Base-by-base conservation (phyloP, 2,113 vertebrate genomes). In the Petrocephalus microphthalmus region DNA sequence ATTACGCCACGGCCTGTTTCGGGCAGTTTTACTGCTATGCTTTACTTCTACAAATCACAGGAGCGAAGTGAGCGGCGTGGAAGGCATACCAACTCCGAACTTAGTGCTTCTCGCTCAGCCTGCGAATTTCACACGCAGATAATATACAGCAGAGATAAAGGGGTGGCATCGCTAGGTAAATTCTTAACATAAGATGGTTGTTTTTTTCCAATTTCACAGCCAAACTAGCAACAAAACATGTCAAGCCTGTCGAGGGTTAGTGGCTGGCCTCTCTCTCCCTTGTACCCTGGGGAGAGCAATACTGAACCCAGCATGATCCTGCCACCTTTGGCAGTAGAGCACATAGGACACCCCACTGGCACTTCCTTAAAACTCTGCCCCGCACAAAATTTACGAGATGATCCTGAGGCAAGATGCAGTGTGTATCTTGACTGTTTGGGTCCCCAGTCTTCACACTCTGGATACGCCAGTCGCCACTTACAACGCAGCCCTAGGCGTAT, bases 31-130 rank as follows among this genome's bases (percentile, higher is more conserved):
- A 84, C 45, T 96, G 96, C 95, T 95, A 96, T 94, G 96, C 96
- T 96, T 96, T 96, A 96, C 96, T 97, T 96, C 94, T 94, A 95
- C 96, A 97, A 98, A 97, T 97, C 97, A 97, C 96, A 96, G 96
- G 96, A 95, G 94, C 53, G 94, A 96, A 96, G 95, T 95, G 94
- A 95, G 93, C 94, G 94, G 94, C 92, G 96, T 96, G 95, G 94
- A 94, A 95, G 94, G 94, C 94, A 91, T 94, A 94, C 92, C 94
- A 94, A 94, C 93, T 94, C 91, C 92, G 89, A 94, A 93, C 93
- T 67, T 29, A 29, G 91, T 91, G 91, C 93, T 91, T 95, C 91
- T 94, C 89, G 94, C 91, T 91, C 92, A 91, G 5, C 51, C 60
- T 92, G 92, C 91, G 91, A 94, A 93, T 94, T 94, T 93, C 93